Percentiles rank a stretch among this genome's conserved stretches.
Conservation (phyloP, 2,113 vertebrate species). For the Onychostoma macrolepis region DNA sequence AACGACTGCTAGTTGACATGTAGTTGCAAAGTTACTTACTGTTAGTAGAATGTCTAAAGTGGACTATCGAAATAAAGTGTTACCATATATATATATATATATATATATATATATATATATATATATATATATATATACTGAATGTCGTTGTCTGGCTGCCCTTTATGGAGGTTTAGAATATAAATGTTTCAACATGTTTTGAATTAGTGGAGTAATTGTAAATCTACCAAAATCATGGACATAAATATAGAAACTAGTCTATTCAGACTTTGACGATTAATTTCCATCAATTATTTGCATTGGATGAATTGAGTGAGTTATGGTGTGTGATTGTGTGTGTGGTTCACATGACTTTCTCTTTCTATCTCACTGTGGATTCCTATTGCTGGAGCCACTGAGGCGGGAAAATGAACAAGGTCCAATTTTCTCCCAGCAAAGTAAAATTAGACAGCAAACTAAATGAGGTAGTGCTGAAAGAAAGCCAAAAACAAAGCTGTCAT, state of each 20-base stretch:
- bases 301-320: background rate
- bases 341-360: background rate
- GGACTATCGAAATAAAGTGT: too few species aligned
- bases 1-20: too few species aligned
- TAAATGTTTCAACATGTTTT: background rate
- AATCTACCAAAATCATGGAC: background rate
- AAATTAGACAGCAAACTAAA: constrained; percentile 10
- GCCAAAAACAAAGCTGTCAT: background rate
- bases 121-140: too few species aligned
- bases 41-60: too few species aligned
- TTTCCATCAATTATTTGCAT: background rate
- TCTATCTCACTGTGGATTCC: constrained; percentile 26
- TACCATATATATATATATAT: too few species aligned
- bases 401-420: constrained; percentile 58
- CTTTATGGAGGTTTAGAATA: background rate
- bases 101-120: too few species aligned
- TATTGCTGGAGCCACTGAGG: constrained; percentile 43
- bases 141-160: background rate
- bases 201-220: background rate
- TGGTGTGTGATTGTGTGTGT: background rate
- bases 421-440: constrained; percentile 58
- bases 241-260: background rate
- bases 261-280: background rate
- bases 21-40: too few species aligned
- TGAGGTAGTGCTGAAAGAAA: background rate